Conservation (phyloP, 2,888 invertebrate species). For the Trisateles emortualis region DNA sequence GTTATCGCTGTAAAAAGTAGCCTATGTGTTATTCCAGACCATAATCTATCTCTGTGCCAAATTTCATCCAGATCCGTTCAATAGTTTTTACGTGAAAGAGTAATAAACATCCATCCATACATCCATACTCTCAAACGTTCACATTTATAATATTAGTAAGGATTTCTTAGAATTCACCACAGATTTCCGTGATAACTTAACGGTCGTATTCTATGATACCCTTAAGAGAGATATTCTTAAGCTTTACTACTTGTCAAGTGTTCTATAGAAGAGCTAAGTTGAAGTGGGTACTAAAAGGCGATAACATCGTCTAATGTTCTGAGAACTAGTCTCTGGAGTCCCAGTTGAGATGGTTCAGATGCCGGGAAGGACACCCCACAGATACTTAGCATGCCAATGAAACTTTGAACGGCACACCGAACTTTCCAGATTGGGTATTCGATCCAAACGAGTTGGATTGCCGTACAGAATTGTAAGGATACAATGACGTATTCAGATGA, state of each 20-base stretch:
- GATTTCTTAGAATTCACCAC: too few species aligned
- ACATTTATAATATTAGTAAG: too few species aligned
- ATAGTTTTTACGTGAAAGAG: too few species aligned
- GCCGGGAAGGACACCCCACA: neutral
- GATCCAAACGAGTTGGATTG: too few species aligned
- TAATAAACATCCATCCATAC: too few species aligned
- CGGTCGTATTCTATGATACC: neutral
- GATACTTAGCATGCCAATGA: conserved; percentile 1
- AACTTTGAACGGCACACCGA: neutral
- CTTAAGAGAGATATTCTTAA: neutral
- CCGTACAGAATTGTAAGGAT: too few species aligned
- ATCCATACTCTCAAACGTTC: too few species aligned
- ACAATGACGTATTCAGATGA: neutral
- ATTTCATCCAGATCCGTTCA: too few species aligned
- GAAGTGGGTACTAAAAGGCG: conserved; percentile 8
- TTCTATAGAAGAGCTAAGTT: neutral
- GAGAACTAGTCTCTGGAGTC: neutral
- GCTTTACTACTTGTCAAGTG: conserved; percentile 2
- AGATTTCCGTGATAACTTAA: neutral
- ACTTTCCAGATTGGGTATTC: neutral
- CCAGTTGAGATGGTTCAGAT: neutral
- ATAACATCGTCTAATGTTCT: neutral
- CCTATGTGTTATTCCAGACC: too few species aligned
- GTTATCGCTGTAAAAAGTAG: too few species aligned
- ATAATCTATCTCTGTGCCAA: too few species aligned